Base-by-base conservation (phyloP, 2,797 vertebrate genomes). In the Cuniculus paca region DNA sequence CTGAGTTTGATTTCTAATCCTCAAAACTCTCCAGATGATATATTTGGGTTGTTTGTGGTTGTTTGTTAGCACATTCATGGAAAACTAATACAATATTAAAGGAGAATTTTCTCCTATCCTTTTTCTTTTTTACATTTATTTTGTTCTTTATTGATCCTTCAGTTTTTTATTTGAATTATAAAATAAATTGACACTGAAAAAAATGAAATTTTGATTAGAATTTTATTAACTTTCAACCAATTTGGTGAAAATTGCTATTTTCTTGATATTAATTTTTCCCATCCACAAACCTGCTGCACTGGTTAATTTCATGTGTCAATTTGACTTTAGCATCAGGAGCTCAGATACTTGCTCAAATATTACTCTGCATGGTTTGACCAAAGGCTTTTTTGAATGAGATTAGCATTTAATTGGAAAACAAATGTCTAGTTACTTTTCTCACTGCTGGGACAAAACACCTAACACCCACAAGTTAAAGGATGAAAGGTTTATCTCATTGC, bases 191-290 rank as follows among this genome's bases (percentile, higher is more conserved):
- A 81, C 48, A 61, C 0, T 63, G 36, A 75, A 5, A 36, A 88
- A 85, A 88, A 56, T 31, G 9, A 42, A 88, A 58, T 85, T 75
- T 77, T 77, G 28, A 54, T 81, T 90, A 81, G 28, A 95, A 88
- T 28, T 88, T 14, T 45, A 60, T 36, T 81, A 39, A 88, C 88
- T 88, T 88, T 45, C 72, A 84, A 39, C 24, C 16, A 75, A 10
- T 54, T 85, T 90, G 58, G 34, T 72, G 81, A 85, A 52, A 75
- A 82, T 45, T 63, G 8, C 28, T 81, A 88, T 85, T 91, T 72
- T 85, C 13, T 9, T 80, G 36, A 65, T 77, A 61, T 36, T 78
- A 87, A 77, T 9, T 80, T 45, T 88, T 74, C 22, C 20, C 77
- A 45, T 75, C 8, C 68, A 52, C 60, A 85, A 63, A 34, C 9